These are phyloP conservation scores for Dicyrtoma fusca DNA, from an alignment of 2,888 invertebrate genomes.

Conservation along the genomic window DNA sequence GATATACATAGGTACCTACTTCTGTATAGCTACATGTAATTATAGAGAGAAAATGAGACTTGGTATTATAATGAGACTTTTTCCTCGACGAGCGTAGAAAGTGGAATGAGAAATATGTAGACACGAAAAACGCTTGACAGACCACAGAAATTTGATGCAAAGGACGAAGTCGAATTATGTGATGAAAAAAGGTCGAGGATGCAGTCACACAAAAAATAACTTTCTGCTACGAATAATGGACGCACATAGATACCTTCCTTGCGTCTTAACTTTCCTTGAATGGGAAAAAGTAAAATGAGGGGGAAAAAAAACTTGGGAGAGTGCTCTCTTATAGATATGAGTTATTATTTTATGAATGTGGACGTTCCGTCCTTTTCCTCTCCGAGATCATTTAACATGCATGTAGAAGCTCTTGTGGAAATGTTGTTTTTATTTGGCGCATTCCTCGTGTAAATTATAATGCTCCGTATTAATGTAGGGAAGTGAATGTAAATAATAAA, in stretches of 20 bases:
- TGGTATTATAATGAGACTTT: background rate
- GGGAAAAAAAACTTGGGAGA: no score
- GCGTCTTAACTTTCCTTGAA: background rate
- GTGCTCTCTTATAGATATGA: background rate
- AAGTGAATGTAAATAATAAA: constrained; percentile 28
- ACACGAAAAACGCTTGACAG: no score
- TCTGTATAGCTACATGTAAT: no score
- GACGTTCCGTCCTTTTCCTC: constrained; percentile 11
- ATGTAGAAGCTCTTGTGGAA: background rate
- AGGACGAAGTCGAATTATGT: no score
- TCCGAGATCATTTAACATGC: constrained; percentile 17
- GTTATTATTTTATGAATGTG: constrained; percentile 25
- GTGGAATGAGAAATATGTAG: background rate
- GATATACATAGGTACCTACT: no score
- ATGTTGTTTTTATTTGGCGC: background rate
- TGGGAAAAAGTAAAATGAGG: background rate
- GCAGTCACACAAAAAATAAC: no score
- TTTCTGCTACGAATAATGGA: background rate
- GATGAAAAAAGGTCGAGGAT: no score
- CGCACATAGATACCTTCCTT: background rate
- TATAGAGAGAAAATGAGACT: no score
- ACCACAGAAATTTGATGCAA: no score
- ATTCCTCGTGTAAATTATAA: constrained; percentile 4
- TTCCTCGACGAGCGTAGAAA: background rate
- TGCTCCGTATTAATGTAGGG: background rate